Conservation (phyloP, 2,888 invertebrate genomes). For the Pecten maximus region DNA sequence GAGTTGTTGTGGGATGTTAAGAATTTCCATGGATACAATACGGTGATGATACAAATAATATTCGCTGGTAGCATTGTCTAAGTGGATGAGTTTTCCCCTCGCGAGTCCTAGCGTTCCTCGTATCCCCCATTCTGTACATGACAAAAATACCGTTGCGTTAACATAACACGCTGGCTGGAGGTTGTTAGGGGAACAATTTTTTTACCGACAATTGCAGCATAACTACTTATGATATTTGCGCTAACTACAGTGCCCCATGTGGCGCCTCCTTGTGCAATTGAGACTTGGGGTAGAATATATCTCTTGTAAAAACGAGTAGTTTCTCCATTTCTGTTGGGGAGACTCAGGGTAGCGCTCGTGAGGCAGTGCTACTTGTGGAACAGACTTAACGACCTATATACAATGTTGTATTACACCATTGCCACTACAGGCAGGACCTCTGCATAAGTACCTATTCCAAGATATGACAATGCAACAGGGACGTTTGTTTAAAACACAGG, state of each 20-base stretch:
- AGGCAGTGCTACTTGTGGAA: background rate
- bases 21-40: slow-evolving; percentile 28
- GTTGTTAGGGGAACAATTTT: background rate
- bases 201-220: slow-evolving; percentile 24
- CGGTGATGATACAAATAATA: background rate
- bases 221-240: slow-evolving; percentile 33
- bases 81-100: background rate
- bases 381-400: background rate
- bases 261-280: background rate
- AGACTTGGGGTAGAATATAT: slow-evolving; percentile 18
- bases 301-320: background rate
- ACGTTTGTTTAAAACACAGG: background rate
- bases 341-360: background rate
- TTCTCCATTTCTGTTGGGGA: slow-evolving; percentile 15
- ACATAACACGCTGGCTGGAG: background rate
- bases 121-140: slow-evolving; percentile 27
- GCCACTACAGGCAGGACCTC: background rate
- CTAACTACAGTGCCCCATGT: slow-evolving; percentile 1
- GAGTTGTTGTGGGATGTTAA: slow-evolving; percentile 17
- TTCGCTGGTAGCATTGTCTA: slow-evolving; percentile 14
- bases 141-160: slow-evolving; percentile 28
- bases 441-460: background rate
- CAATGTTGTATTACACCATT: background rate
- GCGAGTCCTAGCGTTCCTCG: background rate
- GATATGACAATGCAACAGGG: background rate